A percentile compares a stretch with the other conserved stretches of the same genome.
phyloP scores from a whole-genome alignment of 1,140 invertebrate genomes.

The Limonius californicus region DNA sequence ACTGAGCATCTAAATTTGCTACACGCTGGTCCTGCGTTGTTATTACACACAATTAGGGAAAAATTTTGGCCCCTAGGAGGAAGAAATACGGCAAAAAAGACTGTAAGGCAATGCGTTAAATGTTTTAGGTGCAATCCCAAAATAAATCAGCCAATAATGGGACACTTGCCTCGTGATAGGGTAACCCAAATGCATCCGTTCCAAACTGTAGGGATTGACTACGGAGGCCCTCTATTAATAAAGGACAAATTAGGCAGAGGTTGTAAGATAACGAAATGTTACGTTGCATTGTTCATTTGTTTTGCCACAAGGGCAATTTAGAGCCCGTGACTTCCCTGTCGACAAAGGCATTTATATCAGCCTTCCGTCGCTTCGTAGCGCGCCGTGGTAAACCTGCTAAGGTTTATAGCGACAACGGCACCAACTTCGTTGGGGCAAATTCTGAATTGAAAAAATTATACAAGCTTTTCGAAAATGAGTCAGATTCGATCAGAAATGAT shows the following conservation, averaged over 20 bases:
- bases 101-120: slow-evolving; percentile 37
- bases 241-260: not conserved
- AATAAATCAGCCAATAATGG: slow-evolving; percentile 36
- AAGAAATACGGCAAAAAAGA: slow-evolving; percentile 24
- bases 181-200: slow-evolving; percentile 35
- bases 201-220: slow-evolving; percentile 35
- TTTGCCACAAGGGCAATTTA: slow-evolving; percentile 30
- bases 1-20: slow-evolving; percentile 13
- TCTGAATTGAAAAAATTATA: not conserved
- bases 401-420: slow-evolving; percentile 17
- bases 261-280: slow-evolving; percentile 27
- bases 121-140: slow-evolving; percentile 35
- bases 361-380: slow-evolving; percentile 38
- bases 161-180: slow-evolving; percentile 36
- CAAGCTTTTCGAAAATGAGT: not conserved
- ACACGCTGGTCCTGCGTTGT: slow-evolving; percentile 43
- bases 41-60: slow-evolving; percentile 31
- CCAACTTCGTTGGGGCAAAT: slow-evolving; percentile 10
- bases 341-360: slow-evolving; percentile 28
- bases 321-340: slow-evolving; percentile 27
- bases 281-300: slow-evolving; percentile 31
- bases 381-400: slow-evolving; percentile 28
- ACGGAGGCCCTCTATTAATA: slow-evolving; percentile 14
- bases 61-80: slow-evolving; percentile 39
- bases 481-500: not conserved